Evolutionary conservation across 2,797 vertebrate genomes (phyloP).

Genomic region (Enoplosus armatus): DNA sequence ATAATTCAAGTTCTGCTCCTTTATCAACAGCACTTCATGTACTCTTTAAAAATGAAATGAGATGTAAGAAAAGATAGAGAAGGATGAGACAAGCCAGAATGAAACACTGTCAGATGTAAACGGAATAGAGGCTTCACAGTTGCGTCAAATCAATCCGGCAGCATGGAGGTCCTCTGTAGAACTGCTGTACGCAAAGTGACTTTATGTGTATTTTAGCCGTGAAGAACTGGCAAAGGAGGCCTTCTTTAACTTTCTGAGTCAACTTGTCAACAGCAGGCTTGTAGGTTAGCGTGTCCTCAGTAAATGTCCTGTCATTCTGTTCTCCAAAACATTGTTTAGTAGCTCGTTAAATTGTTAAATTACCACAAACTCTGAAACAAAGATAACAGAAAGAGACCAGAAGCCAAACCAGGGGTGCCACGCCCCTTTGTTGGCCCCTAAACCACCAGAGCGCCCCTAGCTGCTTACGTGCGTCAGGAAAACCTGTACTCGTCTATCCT

Average conservation of each 20-base stretch:
- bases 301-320: not conserved
- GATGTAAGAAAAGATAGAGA: slow-evolving; percentile 25
- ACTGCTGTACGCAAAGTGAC: not conserved
- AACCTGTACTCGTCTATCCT: too few species aligned
- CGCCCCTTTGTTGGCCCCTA: too few species aligned
- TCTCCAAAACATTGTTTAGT: not conserved
- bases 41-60: slow-evolving; percentile 36
- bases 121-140: not conserved
- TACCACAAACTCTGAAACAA: not conserved
- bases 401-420: too few species aligned
- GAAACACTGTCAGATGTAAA: slow-evolving; percentile 13
- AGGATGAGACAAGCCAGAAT: slow-evolving; percentile 14
- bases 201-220: not conserved
- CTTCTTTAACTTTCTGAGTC: not conserved
- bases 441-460: too few species aligned
- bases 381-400: not conserved
- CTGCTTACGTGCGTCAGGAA: too few species aligned
- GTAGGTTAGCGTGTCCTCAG: not conserved
- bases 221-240: not conserved
- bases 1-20: slow-evolving; percentile 41
- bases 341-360: not conserved
- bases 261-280: not conserved
- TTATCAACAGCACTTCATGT: slow-evolving; percentile 45
- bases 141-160: not conserved
- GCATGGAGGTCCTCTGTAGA: not conserved